Percentiles rank a stretch among this genome's conserved stretches.
These are phyloP conservation scores for Conus ventricosus DNA, from an alignment of 1,140 invertebrate species.

Conservation along the genomic window DNA sequence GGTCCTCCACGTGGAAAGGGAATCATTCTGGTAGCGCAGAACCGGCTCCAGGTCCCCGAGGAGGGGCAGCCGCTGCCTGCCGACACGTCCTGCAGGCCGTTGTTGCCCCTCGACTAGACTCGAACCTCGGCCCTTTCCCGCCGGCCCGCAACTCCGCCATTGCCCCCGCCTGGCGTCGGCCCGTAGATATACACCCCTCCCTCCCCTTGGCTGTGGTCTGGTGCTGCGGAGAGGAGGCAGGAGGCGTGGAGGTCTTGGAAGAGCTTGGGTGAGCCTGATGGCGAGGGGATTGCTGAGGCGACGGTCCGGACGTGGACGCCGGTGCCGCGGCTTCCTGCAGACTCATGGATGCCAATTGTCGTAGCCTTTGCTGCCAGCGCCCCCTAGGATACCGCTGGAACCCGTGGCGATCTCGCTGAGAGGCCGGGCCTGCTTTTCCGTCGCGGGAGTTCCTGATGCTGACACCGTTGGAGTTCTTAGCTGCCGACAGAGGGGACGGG, in stretches of 20 bases:
- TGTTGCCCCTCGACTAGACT: conserved; percentile 1
- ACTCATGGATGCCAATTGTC: conserved; percentile 8
- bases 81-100: background rate
- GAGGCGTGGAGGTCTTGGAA: background rate
- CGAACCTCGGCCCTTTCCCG: conserved; percentile 18
- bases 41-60: conserved; percentile 25
- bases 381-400: conserved; percentile 20
- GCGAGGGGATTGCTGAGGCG: background rate
- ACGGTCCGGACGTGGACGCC: background rate
- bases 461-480: conserved; percentile 26
- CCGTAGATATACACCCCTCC: conserved; percentile 45
- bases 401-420: conserved; percentile 45
- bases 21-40: conserved; percentile 62
- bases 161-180: background rate
- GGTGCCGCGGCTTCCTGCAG: background rate
- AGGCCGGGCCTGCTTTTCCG: conserved; percentile 36
- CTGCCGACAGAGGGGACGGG: conserved; percentile 28
- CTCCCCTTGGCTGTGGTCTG: background rate
- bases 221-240: background rate
- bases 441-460: conserved; percentile 35
- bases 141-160: conserved; percentile 4
- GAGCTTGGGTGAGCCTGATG: background rate
- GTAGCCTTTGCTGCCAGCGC: background rate
- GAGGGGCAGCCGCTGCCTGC: conserved; percentile 11
- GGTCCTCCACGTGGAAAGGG: conserved; percentile 52